Conservation (phyloP, 2,888 invertebrate species). For the Holacanthella duospinosa region DNA sequence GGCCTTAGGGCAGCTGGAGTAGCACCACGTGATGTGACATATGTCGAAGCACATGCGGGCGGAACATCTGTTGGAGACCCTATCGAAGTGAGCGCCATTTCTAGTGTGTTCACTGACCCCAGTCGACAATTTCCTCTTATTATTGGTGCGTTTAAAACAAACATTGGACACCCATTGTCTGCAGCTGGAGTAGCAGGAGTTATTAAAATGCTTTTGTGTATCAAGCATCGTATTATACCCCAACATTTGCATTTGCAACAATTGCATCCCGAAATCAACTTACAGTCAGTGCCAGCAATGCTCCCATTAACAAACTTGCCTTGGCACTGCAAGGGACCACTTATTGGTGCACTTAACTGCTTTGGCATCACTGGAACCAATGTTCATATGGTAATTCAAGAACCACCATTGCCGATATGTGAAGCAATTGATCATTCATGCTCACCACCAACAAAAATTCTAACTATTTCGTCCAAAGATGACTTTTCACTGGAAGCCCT, state of each 20-base stretch:
- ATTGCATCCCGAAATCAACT: conserved; percentile 23
- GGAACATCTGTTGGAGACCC: conserved; percentile 21
- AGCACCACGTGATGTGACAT: conserved; percentile 13
- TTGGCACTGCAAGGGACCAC: not conserved
- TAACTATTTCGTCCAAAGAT: conserved; percentile 10
- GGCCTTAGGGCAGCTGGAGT: conserved; percentile 20
- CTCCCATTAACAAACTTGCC: conserved; percentile 13
- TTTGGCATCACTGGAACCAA: conserved; percentile 11
- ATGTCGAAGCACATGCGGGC: conserved; percentile 14
- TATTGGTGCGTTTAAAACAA: conserved; percentile 91
- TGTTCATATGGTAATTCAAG: conserved; percentile 7
- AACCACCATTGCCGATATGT: not conserved
- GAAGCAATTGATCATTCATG: not conserved
- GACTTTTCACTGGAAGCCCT: conserved; percentile 8
- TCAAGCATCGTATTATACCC: conserved; percentile 23
- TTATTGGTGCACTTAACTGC: conserved; percentile 9
- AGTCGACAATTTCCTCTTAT: conserved; percentile 54
- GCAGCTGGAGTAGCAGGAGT: conserved; percentile 48
- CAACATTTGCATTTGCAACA: conserved; percentile 18
- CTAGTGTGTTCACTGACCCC: conserved; percentile 40
- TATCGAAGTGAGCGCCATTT: conserved; percentile 16
- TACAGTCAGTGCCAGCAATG: conserved; percentile 18
- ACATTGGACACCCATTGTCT: conserved; percentile 86
- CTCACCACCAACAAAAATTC: not conserved
- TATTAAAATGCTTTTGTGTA: conserved; percentile 14